Conservation (phyloP, 2,888 invertebrate species). For the Leptopterna dolabrata region DNA sequence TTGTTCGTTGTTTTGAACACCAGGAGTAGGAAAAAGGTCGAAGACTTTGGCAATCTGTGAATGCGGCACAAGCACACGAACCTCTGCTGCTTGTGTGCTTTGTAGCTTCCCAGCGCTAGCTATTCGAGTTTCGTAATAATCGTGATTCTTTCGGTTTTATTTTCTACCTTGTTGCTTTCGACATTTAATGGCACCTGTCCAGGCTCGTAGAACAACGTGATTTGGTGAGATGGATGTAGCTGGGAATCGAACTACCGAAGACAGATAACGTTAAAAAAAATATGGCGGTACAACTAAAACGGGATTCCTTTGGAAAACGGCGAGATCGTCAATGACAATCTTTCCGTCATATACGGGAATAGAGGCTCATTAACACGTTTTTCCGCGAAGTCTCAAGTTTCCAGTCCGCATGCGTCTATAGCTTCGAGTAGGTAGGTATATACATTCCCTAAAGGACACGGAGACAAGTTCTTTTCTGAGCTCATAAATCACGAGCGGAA, state of each 20-base stretch:
- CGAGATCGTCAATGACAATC: conserved; percentile 32
- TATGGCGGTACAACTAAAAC: not conserved
- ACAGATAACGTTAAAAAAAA: not conserved
- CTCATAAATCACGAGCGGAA: not conserved
- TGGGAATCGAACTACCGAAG: not conserved
- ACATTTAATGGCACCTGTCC: not conserved
- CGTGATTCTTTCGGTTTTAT: no score
- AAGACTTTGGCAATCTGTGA: no score
- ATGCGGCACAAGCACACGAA: no score
- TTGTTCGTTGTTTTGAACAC: no score
- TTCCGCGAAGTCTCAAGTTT: not conserved
- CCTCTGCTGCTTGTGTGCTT: no score
- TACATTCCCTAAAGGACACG: not conserved
- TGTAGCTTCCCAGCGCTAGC: no score
- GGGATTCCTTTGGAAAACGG: conserved; percentile 1
- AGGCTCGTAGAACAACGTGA: not conserved
- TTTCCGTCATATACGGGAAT: conserved; percentile 23
- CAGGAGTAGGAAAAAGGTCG: no score
- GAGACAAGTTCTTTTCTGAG: not conserved
- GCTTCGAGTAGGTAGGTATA: not conserved
- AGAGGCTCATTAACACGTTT: conserved; percentile 16
- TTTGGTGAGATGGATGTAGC: not conserved
- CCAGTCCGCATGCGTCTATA: not conserved
- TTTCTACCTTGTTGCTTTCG: no score
- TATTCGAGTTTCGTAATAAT: no score